Evolutionary conservation across 2,888 invertebrate species (phyloP), one percentile per base, ranked within the genome.

Genomic region (Lithosia quadra): DNA sequence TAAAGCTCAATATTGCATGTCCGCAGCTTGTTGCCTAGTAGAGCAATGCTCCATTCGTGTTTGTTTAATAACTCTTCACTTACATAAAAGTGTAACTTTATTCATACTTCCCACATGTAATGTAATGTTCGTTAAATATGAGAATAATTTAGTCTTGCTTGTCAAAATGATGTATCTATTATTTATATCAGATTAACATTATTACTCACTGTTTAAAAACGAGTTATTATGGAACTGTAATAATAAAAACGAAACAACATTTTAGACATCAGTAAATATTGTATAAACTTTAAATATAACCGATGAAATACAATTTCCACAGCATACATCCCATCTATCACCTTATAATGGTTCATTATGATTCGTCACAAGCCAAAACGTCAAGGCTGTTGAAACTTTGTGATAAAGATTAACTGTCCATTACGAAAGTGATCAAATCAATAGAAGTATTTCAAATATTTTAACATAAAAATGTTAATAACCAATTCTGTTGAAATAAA

Each of bases 381-480:
- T 65, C 79, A 78, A 81, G 79, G 76, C 71, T 69, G 43, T 69
- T 68, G 73, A 74, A 77, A 73, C 69, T 64, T 63, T 69, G 69
- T 63, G 56, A 69, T 68, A 64, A 28, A 49, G 39, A 62, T 28
- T 43, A 49, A 43, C 70, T 36, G 64, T 71, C 66, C 68, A 75
- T 88, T 86, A 80, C 82, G 82, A 86, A 85, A 87, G 72, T 61
- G 67, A 72, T 75, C 63, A 58, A 69, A 67, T 67, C 60, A 69
- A 76, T 71, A 69, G 63, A 68, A 79, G 71, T 73, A 73, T 79
- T 77, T 77, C 65, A 74, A 72, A 79, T 73, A 72, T 80, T 83
- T 78, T 76, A 72, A 74, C 75, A 85, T 86, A 81, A 83, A 87
- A 84, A 89, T 89, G 85, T 82, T 84, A 88, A 90, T 87, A 70